These are phyloP conservation scores for Cheilosia vernalis DNA, from an alignment of 2,888 invertebrate species.

Conservation along the genomic window DNA sequence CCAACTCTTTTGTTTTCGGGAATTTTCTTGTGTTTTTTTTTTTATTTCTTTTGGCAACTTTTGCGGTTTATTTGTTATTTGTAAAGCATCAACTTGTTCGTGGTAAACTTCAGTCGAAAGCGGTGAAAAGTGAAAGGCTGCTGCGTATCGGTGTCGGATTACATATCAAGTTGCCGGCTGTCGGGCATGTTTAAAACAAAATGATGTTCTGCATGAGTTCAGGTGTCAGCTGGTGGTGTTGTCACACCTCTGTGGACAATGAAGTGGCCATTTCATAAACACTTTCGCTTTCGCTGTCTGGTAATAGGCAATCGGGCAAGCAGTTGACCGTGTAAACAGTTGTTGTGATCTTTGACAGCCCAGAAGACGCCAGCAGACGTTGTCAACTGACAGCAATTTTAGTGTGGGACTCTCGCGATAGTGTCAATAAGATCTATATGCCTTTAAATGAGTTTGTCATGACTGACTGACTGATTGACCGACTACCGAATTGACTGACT, in stretches of 20 bases:
- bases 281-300: slow-evolving; percentile 61
- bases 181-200: slow-evolving; percentile 24
- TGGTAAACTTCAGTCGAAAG: slow-evolving; percentile 51
- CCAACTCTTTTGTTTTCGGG: slow-evolving; percentile 28
- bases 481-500: too few species aligned
- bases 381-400: too few species aligned
- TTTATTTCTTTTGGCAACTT: not conserved
- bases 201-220: slow-evolving; percentile 69
- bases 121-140: slow-evolving; percentile 68
- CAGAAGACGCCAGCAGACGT: not conserved
- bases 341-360: not conserved
- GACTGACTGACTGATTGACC: too few species aligned
- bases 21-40: not conserved
- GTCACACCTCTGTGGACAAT: slow-evolving; percentile 60
- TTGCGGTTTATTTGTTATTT: slow-evolving; percentile 28
- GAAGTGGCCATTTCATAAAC: slow-evolving; percentile 51
- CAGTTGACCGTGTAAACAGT: slow-evolving; percentile 6
- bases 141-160: slow-evolving; percentile 29
- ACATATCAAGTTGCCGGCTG: slow-evolving; percentile 50
- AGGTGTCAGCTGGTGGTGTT: slow-evolving; percentile 61
- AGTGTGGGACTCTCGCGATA: too few species aligned
- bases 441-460: too few species aligned
- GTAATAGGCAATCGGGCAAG: slow-evolving; percentile 4
- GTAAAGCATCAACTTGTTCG: slow-evolving; percentile 18
- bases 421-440: too few species aligned